These are phyloP conservation scores for Cyprinella venusta DNA, from an alignment of 2,797 vertebrate species.

Conservation along the genomic window DNA sequence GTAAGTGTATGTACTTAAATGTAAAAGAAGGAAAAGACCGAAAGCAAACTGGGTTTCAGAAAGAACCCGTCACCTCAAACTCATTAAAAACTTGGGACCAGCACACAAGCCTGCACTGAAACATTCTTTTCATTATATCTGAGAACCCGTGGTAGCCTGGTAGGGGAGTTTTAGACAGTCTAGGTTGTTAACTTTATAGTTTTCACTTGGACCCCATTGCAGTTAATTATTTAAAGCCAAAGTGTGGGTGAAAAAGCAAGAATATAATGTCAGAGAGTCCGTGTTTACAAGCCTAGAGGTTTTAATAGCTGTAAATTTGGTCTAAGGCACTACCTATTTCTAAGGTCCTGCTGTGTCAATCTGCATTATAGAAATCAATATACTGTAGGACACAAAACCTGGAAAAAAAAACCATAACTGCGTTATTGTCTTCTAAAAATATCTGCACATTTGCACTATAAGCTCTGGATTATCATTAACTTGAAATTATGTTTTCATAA, in stretches of 20 bases:
- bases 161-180: conserved; percentile 53
- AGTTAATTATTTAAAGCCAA: conserved; percentile 70
- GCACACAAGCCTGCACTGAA: conserved; percentile 52
- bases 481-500: conserved; percentile 18
- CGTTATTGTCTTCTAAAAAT: neutral
- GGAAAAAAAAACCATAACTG: neutral
- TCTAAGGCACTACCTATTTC: conserved; percentile 32
- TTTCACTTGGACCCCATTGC: conserved; percentile 56
- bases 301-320: conserved; percentile 42
- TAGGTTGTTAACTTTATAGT: conserved; percentile 65
- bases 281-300: conserved; percentile 49
- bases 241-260: conserved; percentile 50
- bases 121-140: conserved; percentile 67
- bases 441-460: neutral
- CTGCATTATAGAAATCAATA: conserved; percentile 19
- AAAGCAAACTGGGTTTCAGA: neutral
- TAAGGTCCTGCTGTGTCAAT: conserved; percentile 12
- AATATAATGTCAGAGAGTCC: conserved; percentile 45
- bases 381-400: neutral
- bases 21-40: neutral
- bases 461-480: conserved; percentile 15
- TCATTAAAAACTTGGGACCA: conserved; percentile 57
- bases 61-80: neutral
- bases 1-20: conserved; percentile 1
- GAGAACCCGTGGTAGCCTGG: conserved; percentile 54